Base-by-base conservation (phyloP, 2,797 vertebrate genomes). In the Epinephelus coioides region DNA sequence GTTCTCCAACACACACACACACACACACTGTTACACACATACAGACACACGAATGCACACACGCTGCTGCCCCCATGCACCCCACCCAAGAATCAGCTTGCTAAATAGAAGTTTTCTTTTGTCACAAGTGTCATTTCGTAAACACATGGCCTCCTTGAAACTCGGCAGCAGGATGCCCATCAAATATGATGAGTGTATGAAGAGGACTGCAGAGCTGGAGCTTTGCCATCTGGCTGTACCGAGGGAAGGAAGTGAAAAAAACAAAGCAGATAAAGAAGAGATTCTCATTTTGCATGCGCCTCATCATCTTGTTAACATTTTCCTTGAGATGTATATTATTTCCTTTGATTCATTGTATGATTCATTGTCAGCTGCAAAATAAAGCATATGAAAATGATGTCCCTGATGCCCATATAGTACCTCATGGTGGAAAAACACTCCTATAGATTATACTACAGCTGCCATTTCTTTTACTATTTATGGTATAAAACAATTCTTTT, bases 331-430 rank as follows among this genome's bases (percentile, higher is more conserved):
- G 95, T 97, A 92, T 97, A 95, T 95, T 94, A 95, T 96, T 97
- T 96, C 96, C 95, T 97, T 96, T 96, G 95, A 97, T 95, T 96
- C 94, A 91, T 90, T 96, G 95, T 97, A 96, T 95, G 79, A 90
- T 92, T 93, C 92, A 95, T 95, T 98, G 97, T 98, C 96, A 95
- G 95, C 95, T 98, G 97, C 97, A 96, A 95, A 96, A 96, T 96
- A 95, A 95, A 96, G 94, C 81, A 40, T 86, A 85, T 89, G 82
- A 92, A 91, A 93, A 91, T 76, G 79, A 88, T 63, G 73, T 91
- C 85, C 92, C 90, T 83, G 83, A 89, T 86, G 86, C 79, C 76
- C 82, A 76, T 60, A 86, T 34, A 83, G 70, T 73, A 88, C 73
- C 79, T 85, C 86, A 74, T 50, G 27, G 76, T 82, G 72, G 55